Conservation (phyloP, 2,797 vertebrate genomes). For the Darevskia nairensis region DNA sequence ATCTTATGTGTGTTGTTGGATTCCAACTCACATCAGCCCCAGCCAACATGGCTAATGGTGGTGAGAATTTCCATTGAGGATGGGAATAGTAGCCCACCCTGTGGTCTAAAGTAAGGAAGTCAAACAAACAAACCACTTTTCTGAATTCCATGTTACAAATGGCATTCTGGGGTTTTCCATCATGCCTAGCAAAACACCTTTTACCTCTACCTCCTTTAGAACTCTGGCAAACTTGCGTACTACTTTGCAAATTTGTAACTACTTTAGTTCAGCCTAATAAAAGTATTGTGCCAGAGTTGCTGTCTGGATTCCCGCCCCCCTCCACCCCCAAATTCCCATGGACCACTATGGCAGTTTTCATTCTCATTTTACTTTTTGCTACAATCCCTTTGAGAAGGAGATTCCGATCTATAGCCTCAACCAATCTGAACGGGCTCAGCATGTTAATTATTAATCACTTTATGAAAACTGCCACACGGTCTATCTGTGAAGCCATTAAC, state of each 20-base stretch:
- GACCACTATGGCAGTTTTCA: not conserved
- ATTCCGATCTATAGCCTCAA: constrained; percentile 63
- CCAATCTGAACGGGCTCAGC: constrained; percentile 57
- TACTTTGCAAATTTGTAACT: not conserved
- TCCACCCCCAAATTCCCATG: not conserved
- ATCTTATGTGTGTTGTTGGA: not conserved
- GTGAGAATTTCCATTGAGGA: no score
- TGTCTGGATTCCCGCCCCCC: not conserved
- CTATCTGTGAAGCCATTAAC: constrained; percentile 70
- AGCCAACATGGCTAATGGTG: no score
- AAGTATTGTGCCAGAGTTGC: not conserved
- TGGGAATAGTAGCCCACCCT: no score
- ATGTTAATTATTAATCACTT: constrained; percentile 75
- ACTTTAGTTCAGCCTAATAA: not conserved
- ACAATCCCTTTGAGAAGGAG: constrained; percentile 50
- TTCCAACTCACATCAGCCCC: no score
- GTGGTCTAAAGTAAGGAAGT: no score
- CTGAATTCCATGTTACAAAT: not conserved
- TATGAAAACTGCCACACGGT: constrained; percentile 57
- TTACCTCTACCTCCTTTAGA: no score
- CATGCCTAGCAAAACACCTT: not conserved
- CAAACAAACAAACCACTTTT: not conserved
- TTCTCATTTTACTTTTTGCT: not conserved
- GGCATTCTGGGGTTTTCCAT: not conserved
- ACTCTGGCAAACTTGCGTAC: not conserved